Conservation (phyloP, 2,888 invertebrate species). For the Eupeodes luniger region DNA sequence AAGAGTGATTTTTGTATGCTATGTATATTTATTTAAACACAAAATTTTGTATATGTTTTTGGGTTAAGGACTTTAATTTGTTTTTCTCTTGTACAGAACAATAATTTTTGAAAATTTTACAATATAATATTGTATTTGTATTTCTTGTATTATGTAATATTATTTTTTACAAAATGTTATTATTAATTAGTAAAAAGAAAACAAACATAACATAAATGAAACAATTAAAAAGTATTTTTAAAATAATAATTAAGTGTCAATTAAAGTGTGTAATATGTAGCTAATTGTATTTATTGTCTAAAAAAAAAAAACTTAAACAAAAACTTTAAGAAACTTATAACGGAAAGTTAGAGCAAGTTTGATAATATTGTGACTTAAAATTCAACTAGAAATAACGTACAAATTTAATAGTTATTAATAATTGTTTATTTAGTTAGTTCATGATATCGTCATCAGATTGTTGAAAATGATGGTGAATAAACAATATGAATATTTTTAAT, state of each 20-base stretch:
- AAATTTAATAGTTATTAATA: conserved; percentile 17
- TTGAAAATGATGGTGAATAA: conserved; percentile 20
- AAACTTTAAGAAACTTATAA: neutral
- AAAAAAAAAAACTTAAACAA: neutral
- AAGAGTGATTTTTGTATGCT: conserved; percentile 59
- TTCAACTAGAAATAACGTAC: conserved; percentile 15
- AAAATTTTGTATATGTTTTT: conserved; percentile 44
- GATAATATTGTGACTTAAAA: conserved; percentile 22
- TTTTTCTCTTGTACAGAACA: conserved; percentile 48
- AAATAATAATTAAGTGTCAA: conserved; percentile 66
- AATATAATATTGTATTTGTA: conserved; percentile 32
- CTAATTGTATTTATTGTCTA: conserved; percentile 61
- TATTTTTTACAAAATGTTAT: conserved; percentile 48
- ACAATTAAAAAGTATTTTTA: conserved; percentile 19
- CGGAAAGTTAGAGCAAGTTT: conserved; percentile 13
- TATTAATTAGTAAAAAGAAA: conserved; percentile 20
- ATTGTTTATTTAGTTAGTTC: conserved; percentile 38
- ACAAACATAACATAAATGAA: neutral
- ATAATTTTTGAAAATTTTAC: conserved; percentile 35
- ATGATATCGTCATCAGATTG: conserved; percentile 15
- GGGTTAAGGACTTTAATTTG: conserved; percentile 40
- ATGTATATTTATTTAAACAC: conserved; percentile 55
- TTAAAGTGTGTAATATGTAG: conserved; percentile 59
- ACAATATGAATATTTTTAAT: conserved; percentile 1
- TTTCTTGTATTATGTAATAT: conserved; percentile 18